These are phyloP conservation scores for Drosophila recens DNA, from an alignment of 2,888 invertebrate species.

Conservation along the genomic window DNA sequence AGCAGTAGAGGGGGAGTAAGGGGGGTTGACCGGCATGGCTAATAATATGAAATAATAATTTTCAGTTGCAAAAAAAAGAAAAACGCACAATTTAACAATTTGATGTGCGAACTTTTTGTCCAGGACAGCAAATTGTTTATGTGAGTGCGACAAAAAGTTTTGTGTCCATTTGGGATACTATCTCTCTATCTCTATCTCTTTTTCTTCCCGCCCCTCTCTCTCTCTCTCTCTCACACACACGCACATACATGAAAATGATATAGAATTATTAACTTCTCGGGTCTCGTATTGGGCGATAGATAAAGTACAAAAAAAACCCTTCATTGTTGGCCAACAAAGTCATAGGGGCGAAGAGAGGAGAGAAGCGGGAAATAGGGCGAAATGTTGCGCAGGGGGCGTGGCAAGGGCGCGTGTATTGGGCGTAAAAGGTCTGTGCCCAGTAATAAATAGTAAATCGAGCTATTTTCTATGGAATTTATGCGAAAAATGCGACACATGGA, in stretches of 20 bases:
- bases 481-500: slow-evolving; percentile 50
- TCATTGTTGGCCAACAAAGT: slow-evolving; percentile 18
- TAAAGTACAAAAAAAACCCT: slow-evolving; percentile 23
- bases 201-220: no score
- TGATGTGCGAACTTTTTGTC: slow-evolving; percentile 44
- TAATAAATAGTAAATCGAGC: slow-evolving; percentile 73
- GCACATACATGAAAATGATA: slow-evolving; percentile 59
- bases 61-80: slow-evolving; percentile 35
- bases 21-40: slow-evolving; percentile 4
- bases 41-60: slow-evolving; percentile 48
- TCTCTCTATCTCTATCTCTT: neutral
- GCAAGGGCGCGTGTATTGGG: slow-evolving; percentile 1
- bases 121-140: slow-evolving; percentile 43
- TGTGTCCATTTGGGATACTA: slow-evolving; percentile 4
- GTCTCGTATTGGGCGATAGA: slow-evolving; percentile 40
- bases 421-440: slow-evolving; percentile 25
- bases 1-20: no score
- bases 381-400: neutral
- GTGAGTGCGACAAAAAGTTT: slow-evolving; percentile 41
- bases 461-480: slow-evolving; percentile 73
- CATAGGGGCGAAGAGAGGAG: neutral
- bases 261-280: slow-evolving; percentile 74
- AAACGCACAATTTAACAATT: slow-evolving; percentile 49
- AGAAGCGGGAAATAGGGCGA: neutral
- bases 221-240: no score